Conservation (phyloP, 1,140 invertebrate species). For the Sipha flava region DNA sequence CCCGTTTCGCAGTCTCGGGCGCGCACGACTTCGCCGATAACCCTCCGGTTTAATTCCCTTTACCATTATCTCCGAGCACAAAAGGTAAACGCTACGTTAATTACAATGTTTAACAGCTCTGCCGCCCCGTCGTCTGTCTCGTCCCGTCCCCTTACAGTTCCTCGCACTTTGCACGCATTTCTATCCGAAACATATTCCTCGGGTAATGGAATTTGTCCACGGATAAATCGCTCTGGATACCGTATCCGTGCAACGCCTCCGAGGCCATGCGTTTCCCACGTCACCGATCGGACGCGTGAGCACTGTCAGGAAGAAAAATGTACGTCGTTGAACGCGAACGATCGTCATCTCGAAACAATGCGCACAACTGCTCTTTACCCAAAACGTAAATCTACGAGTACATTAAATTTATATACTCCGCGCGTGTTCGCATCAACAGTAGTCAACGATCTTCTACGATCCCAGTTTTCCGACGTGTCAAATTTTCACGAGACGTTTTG, state of each 20-base stretch:
- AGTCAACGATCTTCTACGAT: too few relatives aligned
- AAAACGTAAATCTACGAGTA: too few relatives aligned
- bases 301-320: not conserved
- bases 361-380: too few relatives aligned
- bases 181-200: not conserved
- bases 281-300: not conserved
- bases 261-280: not conserved
- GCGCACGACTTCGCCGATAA: slow-evolving; percentile 15
- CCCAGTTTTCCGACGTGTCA: too few relatives aligned
- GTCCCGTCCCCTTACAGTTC: not conserved
- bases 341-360: too few relatives aligned
- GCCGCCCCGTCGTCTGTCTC: not conserved
- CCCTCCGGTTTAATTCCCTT: slow-evolving; percentile 34
- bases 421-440: too few relatives aligned
- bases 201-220: slow-evolving; percentile 19
- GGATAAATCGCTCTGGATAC: not conserved
- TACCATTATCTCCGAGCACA: slow-evolving; percentile 28
- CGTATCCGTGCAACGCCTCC: not conserved
- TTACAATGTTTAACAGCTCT: slow-evolving; percentile 29
- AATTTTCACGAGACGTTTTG: not conserved
- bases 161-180: slow-evolving; percentile 9
- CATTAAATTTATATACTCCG: too few relatives aligned
- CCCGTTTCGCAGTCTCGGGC: not conserved
- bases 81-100: slow-evolving; percentile 33
- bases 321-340: too few relatives aligned